A percentile compares a stretch with the other conserved stretches of the same genome.
These are phyloP conservation scores for Casuarius casuarius DNA, from an alignment of 2,113 vertebrate genomes.

Conservation along the genomic window DNA sequence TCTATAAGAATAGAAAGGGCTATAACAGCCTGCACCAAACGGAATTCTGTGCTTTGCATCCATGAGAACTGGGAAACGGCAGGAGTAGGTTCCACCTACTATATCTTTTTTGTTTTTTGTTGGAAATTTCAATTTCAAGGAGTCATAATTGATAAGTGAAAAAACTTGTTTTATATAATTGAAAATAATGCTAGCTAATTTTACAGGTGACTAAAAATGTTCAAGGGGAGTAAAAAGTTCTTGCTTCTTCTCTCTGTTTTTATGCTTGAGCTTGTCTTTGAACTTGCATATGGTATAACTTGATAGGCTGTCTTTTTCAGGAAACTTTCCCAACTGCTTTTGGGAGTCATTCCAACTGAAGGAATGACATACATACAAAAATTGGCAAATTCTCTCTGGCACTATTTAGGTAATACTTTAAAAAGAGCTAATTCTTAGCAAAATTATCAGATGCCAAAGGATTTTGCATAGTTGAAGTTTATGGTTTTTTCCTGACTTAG, in stretches of 20 bases:
- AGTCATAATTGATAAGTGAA: background rate
- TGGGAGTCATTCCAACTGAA: background rate
- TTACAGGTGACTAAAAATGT: background rate
- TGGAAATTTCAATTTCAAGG: background rate
- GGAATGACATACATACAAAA: background rate
- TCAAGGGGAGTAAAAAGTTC: background rate
- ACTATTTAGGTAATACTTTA: background rate
- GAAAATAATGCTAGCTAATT: background rate
- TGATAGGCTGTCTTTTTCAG: background rate
- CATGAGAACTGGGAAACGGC: background rate
- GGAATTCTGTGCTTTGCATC: background rate
- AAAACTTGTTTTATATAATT: background rate
- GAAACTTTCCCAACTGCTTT: background rate
- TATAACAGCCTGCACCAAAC: background rate
- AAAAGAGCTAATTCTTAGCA: background rate
- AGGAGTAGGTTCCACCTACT: background rate
- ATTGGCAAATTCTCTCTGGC: background rate
- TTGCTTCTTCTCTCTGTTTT: background rate
- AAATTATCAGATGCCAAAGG: background rate
- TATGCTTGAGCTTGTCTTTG: background rate
- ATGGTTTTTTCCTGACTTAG: background rate
- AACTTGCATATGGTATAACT: background rate
- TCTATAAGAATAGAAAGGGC: background rate
- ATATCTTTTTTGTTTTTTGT: accelerated
- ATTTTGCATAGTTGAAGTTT: background rate